Evolutionary conservation across 1,140 invertebrate genomes (phyloP).

Genomic region (roundworm (Caenorhabditis elegans)): WBcel235 BX284605.5:15480501-15481000

Average conservation of each 20-base stretch:
- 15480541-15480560: too few species aligned
- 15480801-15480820: not conserved
- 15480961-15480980: not conserved
- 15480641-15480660: too few species aligned
- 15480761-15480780: slow-evolving; percentile 57
- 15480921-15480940: not conserved
- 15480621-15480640: too few species aligned
- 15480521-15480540: too few species aligned
- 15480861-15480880: not conserved
- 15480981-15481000: not conserved
- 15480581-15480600: too few species aligned
- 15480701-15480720: slow-evolving; percentile 59
- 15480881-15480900: not conserved
- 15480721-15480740: slow-evolving; percentile 51
- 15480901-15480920: not conserved
- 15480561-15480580: too few species aligned
- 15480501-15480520: too few species aligned
- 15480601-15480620: too few species aligned
- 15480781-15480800: not conserved
- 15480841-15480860: too few species aligned
- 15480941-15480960: not conserved
- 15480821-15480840: not conserved
- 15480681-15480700: slow-evolving; percentile 20
- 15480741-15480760: slow-evolving; percentile 61
- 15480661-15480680: too few species aligned